Conservation (phyloP, 2,113 vertebrate species). For the Penelope pileata region DNA sequence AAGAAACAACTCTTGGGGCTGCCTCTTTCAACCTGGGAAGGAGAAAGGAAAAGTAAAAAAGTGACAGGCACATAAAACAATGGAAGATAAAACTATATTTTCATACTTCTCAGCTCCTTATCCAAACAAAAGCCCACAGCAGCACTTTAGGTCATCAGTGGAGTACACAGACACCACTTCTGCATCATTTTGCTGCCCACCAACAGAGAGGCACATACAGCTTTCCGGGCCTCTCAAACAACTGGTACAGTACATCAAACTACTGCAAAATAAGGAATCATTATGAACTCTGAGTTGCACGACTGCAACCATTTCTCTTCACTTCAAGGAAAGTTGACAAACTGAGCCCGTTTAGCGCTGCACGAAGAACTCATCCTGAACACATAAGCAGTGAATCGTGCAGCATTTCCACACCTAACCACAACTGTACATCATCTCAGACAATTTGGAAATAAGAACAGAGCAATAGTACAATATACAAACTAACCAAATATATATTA, state of each 20-base stretch:
- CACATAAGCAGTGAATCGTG: not conserved
- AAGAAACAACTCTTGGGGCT: conserved; percentile 97
- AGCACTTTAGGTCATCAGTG: not conserved
- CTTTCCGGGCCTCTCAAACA: not conserved
- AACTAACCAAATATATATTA: not conserved
- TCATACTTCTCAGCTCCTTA: not conserved
- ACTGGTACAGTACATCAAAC: not conserved
- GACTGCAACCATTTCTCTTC: not conserved
- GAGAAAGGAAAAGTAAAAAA: not conserved
- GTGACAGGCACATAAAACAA: not conserved
- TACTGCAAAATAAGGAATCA: not conserved
- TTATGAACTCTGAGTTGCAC: not conserved
- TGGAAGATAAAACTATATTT: not conserved
- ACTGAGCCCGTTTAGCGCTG: not conserved
- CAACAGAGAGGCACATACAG: not conserved
- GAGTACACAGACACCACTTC: not conserved
- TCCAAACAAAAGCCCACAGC: not conserved
- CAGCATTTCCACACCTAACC: not conserved
- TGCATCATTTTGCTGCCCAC: not conserved
- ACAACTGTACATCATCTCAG: not conserved
- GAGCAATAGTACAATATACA: not conserved
- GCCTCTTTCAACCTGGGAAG: conserved; percentile 90
- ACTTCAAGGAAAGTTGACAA: not conserved
- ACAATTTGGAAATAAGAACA: not conserved
- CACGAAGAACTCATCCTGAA: not conserved